Conservation (phyloP, 1,140 invertebrate species). For the Macrobrachium rosenbergii region DNA sequence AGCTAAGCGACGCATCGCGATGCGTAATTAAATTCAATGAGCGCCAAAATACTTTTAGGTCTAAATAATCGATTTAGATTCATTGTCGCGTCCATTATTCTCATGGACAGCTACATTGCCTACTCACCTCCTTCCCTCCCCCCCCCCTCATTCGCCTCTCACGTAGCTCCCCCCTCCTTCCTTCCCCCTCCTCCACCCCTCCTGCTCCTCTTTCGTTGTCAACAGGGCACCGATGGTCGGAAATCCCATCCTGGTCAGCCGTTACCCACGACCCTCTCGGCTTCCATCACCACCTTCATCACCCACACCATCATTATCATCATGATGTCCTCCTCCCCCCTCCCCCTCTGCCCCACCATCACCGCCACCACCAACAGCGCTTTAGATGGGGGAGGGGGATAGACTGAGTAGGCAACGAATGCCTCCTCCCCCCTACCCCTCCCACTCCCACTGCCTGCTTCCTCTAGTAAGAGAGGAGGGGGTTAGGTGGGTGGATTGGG, state of each 20-base stretch:
- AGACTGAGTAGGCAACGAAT: background rate
- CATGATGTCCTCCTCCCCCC: background rate
- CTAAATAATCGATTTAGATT: too few relatives aligned
- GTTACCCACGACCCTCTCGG: background rate
- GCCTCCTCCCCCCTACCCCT: background rate
- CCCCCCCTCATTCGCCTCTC: background rate
- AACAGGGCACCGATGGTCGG: background rate
- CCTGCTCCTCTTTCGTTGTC: slow-evolving; percentile 18
- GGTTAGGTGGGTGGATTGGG: too few relatives aligned
- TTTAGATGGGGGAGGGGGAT: background rate
- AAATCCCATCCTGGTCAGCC: background rate
- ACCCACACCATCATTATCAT: background rate
- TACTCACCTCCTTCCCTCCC: background rate
- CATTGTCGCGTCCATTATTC: too few relatives aligned
- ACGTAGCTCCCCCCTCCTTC: background rate
- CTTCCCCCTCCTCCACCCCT: background rate
- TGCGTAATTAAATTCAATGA: too few relatives aligned
- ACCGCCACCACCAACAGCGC: background rate
- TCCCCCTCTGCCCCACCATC: background rate
- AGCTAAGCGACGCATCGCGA: too few relatives aligned
- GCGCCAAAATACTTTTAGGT: too few relatives aligned
- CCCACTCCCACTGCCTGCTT: background rate
- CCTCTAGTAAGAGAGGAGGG: too few relatives aligned
- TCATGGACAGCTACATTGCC: background rate
- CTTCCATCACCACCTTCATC: background rate